Evolutionary conservation across 1,140 invertebrate genomes (phyloP).

Genomic region (Drosophila insularis): DNA sequence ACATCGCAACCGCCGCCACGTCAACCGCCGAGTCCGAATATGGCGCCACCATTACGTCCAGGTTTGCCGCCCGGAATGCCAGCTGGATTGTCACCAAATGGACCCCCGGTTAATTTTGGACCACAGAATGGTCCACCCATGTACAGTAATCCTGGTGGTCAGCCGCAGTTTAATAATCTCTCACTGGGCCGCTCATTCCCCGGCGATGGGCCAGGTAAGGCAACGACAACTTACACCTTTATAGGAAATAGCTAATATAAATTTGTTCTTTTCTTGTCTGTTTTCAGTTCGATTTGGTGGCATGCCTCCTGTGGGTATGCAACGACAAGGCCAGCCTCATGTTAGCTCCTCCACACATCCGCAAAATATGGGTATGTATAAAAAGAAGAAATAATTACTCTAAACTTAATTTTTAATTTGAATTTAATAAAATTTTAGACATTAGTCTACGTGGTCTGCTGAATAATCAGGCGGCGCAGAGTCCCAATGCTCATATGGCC

Average conservation of each 20-base stretch:
- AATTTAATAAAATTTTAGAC: conserved; percentile 46
- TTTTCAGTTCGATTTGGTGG: conserved; percentile 75
- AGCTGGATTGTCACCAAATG: conserved; percentile 68
- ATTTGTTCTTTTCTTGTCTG: conserved; percentile 14
- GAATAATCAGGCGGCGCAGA: conserved; percentile 82
- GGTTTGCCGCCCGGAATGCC: conserved; percentile 76
- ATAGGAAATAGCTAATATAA: too few relatives aligned
- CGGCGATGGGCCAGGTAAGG: conserved; percentile 76
- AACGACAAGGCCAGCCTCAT: conserved; percentile 79
- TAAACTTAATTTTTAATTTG: conserved; percentile 7
- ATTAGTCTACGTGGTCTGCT: conserved; percentile 80
- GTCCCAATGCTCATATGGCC: conserved; percentile 74
- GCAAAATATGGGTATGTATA: conserved; percentile 80
- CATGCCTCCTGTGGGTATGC: conserved; percentile 77
- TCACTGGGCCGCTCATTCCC: conserved; percentile 77
- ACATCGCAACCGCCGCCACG: conserved; percentile 79
- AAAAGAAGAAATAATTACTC: background rate
- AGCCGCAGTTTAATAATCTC: conserved; percentile 79
- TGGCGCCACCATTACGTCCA: conserved; percentile 81
- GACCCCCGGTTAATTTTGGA: conserved; percentile 63
- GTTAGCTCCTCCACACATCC: conserved; percentile 82
- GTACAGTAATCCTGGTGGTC: conserved; percentile 70
- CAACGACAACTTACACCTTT: background rate
- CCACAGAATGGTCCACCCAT: conserved; percentile 76
- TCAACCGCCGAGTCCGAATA: conserved; percentile 82